A percentile compares a stretch with the other conserved stretches of the same genome.
Conservation (phyloP, 2,888 invertebrate genomes). For the Agrochola lychnidis region DNA sequence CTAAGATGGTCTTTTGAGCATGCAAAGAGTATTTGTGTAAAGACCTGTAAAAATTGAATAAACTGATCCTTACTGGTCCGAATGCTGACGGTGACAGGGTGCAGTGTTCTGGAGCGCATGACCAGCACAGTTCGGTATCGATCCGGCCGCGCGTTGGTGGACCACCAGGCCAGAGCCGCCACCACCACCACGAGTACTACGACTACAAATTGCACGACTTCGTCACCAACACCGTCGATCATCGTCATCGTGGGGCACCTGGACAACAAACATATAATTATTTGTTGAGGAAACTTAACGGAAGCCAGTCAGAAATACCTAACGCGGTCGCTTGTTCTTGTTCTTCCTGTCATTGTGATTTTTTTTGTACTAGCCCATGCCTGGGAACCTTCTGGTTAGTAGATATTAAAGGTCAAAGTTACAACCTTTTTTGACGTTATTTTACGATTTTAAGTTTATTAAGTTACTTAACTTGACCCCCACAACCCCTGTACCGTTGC, state of each 20-base stretch:
- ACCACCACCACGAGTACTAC: conserved; percentile 90
- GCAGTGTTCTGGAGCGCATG: conserved; percentile 85
- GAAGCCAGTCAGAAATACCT: not conserved
- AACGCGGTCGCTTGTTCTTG: not conserved
- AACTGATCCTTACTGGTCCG: conserved; percentile 72
- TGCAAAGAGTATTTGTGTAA: not conserved
- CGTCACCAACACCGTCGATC: conserved; percentile 96
- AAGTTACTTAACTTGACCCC: no score
- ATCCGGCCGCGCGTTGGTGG: conserved; percentile 93
- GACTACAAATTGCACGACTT: conserved; percentile 94
- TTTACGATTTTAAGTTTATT: no score
- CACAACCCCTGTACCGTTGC: no score
- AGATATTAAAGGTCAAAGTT: no score
- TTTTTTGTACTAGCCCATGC: no score
- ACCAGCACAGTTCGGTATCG: conserved; percentile 93
- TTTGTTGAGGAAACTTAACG: conserved; percentile 4
- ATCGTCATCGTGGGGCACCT: conserved; percentile 91
- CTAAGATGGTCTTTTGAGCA: not conserved
- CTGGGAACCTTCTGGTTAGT: no score
- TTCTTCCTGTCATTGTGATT: not conserved
- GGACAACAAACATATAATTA: conserved; percentile 38
- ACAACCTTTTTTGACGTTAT: no score
- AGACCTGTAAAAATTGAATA: not conserved
- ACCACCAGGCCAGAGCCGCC: conserved; percentile 94
- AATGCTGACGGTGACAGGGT: conserved; percentile 84